Evolutionary conservation across 2,888 invertebrate genomes (phyloP).

Genomic region (Tachina fera): DNA sequence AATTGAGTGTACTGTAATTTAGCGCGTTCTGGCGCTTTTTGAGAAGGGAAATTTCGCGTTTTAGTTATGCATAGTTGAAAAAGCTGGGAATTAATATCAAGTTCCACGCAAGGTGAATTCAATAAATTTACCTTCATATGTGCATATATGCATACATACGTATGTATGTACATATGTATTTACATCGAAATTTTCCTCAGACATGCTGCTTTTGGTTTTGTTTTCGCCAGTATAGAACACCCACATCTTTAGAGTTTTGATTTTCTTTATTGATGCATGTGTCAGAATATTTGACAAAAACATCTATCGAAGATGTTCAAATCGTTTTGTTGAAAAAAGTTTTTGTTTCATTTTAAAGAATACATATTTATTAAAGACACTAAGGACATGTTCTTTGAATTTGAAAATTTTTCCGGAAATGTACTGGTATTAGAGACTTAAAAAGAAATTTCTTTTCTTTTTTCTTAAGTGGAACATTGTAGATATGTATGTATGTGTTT

Average conservation of each 20-base stretch:
- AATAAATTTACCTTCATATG: no score
- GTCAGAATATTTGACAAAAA: slow-evolving; percentile 36
- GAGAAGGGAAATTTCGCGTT: no score
- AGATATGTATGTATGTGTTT: slow-evolving; percentile 31
- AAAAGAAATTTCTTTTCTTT: no score
- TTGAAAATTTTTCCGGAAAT: slow-evolving; percentile 52
- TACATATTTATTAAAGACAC: neutral
- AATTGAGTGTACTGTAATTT: no score
- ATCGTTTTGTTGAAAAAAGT: slow-evolving; percentile 39
- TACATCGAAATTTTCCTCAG: no score
- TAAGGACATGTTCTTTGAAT: slow-evolving; percentile 23
- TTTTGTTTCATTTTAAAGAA: slow-evolving; percentile 37
- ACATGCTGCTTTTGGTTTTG: neutral
- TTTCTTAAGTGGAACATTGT: no score
- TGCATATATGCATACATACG: no score
- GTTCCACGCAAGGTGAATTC: no score
- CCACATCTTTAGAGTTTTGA: slow-evolving; percentile 39
- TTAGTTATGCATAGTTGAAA: no score
- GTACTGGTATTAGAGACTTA: slow-evolving; percentile 4
- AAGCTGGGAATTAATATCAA: no score
- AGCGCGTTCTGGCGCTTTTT: no score
- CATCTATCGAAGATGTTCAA: slow-evolving; percentile 50
- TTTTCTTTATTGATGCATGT: slow-evolving; percentile 24
- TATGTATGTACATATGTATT: no score
- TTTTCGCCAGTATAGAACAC: slow-evolving; percentile 38